These are phyloP conservation scores for Acleris cristana DNA, from an alignment of 2,888 invertebrate genomes.

Conservation along the genomic window DNA sequence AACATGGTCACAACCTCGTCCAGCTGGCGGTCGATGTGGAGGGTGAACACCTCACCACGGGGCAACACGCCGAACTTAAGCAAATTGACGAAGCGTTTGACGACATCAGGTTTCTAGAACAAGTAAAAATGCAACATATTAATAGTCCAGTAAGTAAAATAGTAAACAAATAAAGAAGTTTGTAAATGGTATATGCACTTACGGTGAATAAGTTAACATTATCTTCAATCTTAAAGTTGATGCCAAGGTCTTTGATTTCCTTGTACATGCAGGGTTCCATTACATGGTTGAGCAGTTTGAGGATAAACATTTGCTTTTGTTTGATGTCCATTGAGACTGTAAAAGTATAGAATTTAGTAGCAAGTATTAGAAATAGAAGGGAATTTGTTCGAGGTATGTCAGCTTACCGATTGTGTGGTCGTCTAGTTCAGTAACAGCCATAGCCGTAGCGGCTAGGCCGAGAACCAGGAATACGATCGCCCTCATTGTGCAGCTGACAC, in stretches of 20 bases:
- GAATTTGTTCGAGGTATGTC: too few relatives aligned
- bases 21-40: constrained; percentile 76
- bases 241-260: constrained; percentile 71
- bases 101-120: constrained; percentile 81
- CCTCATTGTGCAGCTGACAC: constrained; percentile 69
- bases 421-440: constrained; percentile 61
- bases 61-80: constrained; percentile 83
- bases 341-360: constrained; percentile 14
- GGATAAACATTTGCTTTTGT: constrained; percentile 73
- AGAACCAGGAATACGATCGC: constrained; percentile 58
- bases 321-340: constrained; percentile 73
- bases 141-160: neutral
- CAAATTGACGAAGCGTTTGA: constrained; percentile 82
- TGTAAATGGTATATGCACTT: constrained; percentile 41
- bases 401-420: constrained; percentile 43
- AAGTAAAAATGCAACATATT: neutral
- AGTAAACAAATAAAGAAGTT: constrained; percentile 2
- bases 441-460: constrained; percentile 66
- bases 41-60: constrained; percentile 78
- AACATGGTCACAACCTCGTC: constrained; percentile 80
- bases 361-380: too few relatives aligned
- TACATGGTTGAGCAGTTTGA: constrained; percentile 80
- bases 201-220: constrained; percentile 66
- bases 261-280: constrained; percentile 76
- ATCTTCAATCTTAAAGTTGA: constrained; percentile 71